Percentiles rank a stretch among this genome's conserved stretches.
Evolutionary conservation across 1,140 invertebrate species (phyloP).

Genomic region (Drosophila nigrodunni): DNA sequence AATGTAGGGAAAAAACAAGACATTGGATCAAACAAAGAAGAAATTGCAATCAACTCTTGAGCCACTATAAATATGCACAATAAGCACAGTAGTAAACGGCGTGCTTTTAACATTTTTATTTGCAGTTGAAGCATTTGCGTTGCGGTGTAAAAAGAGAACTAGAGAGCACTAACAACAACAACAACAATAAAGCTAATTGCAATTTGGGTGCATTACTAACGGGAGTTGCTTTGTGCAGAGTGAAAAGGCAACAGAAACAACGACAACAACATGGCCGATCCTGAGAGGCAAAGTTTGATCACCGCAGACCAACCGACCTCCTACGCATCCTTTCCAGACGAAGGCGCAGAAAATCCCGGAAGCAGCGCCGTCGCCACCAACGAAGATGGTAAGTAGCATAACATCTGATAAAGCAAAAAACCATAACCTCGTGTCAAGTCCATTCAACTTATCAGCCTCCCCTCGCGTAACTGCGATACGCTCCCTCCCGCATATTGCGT

Average conservation of each 20-base stretch:
- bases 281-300: conserved; percentile 72
- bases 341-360: conserved; percentile 68
- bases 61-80: conserved; percentile 36
- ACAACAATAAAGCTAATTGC: conserved; percentile 34
- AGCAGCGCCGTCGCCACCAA: conserved; percentile 52
- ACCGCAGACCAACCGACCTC: conserved; percentile 62
- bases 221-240: conserved; percentile 46
- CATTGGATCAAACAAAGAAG: conserved; percentile 62
- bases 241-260: conserved; percentile 17
- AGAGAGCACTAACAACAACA: conserved; percentile 25
- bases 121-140: conserved; percentile 71
- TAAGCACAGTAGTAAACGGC: conserved; percentile 27
- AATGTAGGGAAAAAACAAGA: conserved; percentile 56
- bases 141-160: conserved; percentile 49
- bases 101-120: conserved; percentile 28
- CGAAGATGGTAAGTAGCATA: conserved; percentile 52
- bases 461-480: too few species aligned
- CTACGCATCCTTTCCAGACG: conserved; percentile 58
- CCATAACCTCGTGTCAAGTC: conserved; percentile 30
- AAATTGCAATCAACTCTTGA: conserved; percentile 42
- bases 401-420: conserved; percentile 42
- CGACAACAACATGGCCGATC: conserved; percentile 62
- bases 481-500: conserved; percentile 25
- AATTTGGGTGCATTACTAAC: conserved; percentile 60
- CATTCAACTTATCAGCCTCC: conserved; percentile 52